A percentile compares a stretch with the other conserved stretches of the same genome.
Conservation (phyloP, 2,888 invertebrate species). For the Hyposoter dolosus region DNA sequence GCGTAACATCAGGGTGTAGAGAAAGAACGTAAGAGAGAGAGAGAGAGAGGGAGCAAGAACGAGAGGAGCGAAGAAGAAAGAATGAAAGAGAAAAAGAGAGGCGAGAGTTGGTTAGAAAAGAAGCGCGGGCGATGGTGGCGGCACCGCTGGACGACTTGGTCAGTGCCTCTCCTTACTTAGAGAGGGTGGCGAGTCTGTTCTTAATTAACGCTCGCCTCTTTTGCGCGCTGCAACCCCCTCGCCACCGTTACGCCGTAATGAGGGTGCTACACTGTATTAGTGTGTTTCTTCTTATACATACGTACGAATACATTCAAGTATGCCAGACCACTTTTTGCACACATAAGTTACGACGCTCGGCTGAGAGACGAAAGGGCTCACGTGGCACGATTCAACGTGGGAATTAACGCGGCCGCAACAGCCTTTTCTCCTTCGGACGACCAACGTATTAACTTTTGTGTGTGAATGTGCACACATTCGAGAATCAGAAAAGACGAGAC, state of each 20-base stretch:
- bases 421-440: background rate
- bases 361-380: conserved; percentile 11
- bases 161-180: conserved; percentile 83
- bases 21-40: conserved; percentile 23
- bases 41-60: conserved; percentile 13
- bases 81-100: conserved; percentile 38
- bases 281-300: conserved; percentile 33
- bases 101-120: conserved; percentile 50
- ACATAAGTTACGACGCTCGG: background rate
- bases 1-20: background rate
- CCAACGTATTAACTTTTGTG: background rate
- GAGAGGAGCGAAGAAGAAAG: conserved; percentile 24
- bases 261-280: conserved; percentile 79
- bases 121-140: conserved; percentile 64
- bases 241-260: conserved; percentile 81
- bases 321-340: conserved; percentile 3
- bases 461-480: conserved; percentile 63
- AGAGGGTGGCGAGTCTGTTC: conserved; percentile 84
- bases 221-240: conserved; percentile 81
- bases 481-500: conserved; percentile 69
- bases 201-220: conserved; percentile 84
- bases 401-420: background rate
- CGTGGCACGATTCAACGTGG: background rate
- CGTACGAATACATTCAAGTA: background rate
- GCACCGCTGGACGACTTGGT: conserved; percentile 75